Conservation (phyloP, 1,140 invertebrate species). For the Ruditapes philippinarum region DNA sequence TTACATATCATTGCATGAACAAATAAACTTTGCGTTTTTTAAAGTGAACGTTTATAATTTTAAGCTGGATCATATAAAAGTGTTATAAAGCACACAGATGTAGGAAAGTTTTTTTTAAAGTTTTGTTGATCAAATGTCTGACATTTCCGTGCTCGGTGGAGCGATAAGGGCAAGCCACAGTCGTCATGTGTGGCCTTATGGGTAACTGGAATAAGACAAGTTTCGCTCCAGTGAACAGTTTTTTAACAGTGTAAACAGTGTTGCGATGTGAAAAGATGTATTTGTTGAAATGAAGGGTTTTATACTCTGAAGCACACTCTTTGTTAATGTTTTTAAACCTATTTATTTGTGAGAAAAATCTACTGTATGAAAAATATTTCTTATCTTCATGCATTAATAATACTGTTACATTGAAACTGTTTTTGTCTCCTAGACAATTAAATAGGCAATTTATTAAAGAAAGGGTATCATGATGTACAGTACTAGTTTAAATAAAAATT, state of each 20-base stretch:
- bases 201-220: not conserved
- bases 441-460: too few relatives aligned
- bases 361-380: too few relatives aligned
- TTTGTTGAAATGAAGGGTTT: not conserved
- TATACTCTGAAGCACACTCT: not conserved
- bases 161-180: constrained; percentile 11
- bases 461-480: too few relatives aligned
- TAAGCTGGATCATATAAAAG: too few relatives aligned
- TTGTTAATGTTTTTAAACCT: not conserved
- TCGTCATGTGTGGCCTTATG: constrained; percentile 56
- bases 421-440: too few relatives aligned
- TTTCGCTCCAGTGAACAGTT: constrained; percentile 3
- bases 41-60: too few relatives aligned
- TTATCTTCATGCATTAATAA: too few relatives aligned
- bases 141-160: not conserved
- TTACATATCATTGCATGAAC: too few relatives aligned
- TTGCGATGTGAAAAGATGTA: not conserved
- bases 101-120: not conserved
- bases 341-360: too few relatives aligned
- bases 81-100: not conserved
- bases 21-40: too few relatives aligned
- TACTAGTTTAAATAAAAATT: too few relatives aligned
- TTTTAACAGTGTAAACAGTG: constrained; percentile 31
- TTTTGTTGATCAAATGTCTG: constrained; percentile 5
- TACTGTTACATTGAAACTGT: too few relatives aligned